Percentiles rank a stretch among this genome's conserved stretches.
These are phyloP conservation scores for Pachliopta kotzebuea DNA, from an alignment of 2,888 invertebrate species.

Conservation along the genomic window DNA sequence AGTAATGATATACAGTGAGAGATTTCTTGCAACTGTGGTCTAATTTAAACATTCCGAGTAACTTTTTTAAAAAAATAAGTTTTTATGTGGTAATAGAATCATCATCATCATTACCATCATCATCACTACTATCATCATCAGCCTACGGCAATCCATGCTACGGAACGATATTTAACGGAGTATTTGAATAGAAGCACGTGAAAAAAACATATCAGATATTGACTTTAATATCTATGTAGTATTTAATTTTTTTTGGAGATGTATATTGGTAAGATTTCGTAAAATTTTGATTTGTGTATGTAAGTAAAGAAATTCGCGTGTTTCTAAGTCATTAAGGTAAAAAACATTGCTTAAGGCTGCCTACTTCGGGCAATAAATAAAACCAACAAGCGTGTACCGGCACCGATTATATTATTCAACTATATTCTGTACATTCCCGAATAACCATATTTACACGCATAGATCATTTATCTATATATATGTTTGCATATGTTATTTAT, in stretches of 20 bases:
- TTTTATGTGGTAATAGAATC: too few species aligned
- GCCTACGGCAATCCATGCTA: too few species aligned
- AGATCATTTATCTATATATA: background rate
- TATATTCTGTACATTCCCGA: slow-evolving; percentile 1
- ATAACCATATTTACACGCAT: background rate
- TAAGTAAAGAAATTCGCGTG: slow-evolving; percentile 21
- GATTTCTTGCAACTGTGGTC: too few species aligned
- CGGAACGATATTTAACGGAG: too few species aligned
- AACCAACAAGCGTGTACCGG: slow-evolving; percentile 20
- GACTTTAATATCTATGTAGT: background rate
- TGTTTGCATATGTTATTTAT: background rate
- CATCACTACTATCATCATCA: too few species aligned
- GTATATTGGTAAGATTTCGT: background rate
- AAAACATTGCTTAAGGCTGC: slow-evolving; percentile 23
- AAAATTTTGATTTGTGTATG: background rate
- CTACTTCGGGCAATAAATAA: slow-evolving; percentile 26
- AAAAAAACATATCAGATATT: too few species aligned
- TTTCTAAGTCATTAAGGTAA: slow-evolving; percentile 9
- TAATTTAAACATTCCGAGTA: too few species aligned
- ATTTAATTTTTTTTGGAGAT: too few species aligned
- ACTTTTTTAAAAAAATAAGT: too few species aligned
- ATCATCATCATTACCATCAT: too few species aligned
- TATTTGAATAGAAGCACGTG: too few species aligned
- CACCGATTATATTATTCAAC: slow-evolving; percentile 15
- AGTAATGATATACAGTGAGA: too few species aligned